These are phyloP conservation scores for Drosophila meridiana DNA, from an alignment of 2,888 invertebrate species.

Conservation along the genomic window DNA sequence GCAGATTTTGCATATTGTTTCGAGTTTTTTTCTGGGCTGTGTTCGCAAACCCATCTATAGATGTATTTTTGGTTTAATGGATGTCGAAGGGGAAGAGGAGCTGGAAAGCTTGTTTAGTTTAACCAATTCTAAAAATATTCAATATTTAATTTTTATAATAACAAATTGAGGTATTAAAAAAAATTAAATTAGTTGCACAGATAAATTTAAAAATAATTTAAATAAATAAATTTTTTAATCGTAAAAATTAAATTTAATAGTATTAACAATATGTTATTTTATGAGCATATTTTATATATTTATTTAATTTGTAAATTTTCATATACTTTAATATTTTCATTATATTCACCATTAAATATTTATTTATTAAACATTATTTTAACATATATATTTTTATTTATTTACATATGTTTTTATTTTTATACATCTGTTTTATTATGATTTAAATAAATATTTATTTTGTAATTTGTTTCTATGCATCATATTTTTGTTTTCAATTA, in stretches of 20 bases:
- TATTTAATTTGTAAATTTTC: not conserved
- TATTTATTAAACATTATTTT: not conserved
- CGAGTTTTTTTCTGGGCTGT: not conserved
- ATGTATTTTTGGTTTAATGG: not conserved
- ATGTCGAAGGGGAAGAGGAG: not conserved
- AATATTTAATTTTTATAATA: not conserved
- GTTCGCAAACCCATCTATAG: not conserved
- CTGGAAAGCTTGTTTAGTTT: not conserved
- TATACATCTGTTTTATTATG: not conserved
- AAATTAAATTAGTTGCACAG: too few relatives aligned
- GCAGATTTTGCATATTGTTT: conserved; percentile 14
- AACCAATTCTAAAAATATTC: not conserved
- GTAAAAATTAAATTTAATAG: too few relatives aligned
- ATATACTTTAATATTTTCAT: too few relatives aligned
- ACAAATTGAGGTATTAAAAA: not conserved
- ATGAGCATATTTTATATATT: not conserved
- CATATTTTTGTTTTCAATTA: conserved; percentile 18
- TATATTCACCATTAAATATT: not conserved
- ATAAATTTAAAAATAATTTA: too few relatives aligned
- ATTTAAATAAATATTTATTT: not conserved
- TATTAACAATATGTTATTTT: too few relatives aligned
- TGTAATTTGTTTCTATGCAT: not conserved
- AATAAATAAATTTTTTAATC: too few relatives aligned
- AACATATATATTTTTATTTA: not conserved
- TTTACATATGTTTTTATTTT: not conserved